Evolutionary conservation across 2,888 invertebrate species (phyloP), one percentile per base, ranked within the genome.

Genomic region (Ormyrus thymus): DNA sequence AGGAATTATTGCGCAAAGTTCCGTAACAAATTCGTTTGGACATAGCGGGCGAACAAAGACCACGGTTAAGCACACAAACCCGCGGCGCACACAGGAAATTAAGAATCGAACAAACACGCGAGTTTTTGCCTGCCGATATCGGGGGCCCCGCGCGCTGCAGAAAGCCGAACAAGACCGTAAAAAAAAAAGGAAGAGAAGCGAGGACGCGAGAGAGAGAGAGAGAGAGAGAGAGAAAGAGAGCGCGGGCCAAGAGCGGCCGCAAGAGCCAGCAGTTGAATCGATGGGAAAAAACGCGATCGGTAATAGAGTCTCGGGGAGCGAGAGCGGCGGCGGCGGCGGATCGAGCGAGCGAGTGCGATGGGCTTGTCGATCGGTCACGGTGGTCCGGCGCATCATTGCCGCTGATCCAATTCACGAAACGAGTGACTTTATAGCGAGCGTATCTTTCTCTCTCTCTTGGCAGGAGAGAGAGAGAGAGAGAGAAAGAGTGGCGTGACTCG

Each of bases 301-400:
- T 72, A 72, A 72, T 77, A 72, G 72, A 70, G 77, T 77, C 66
- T 51, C 59, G 45, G 51, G 13, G 15, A 0, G n/a, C n/a, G n/a
- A n/a, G n/a, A n/a, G n/a, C n/a, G 43, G 59, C 15, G 59, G 59
- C 7, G 59, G 56, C 7, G 56, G 56, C 8, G 13, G 15, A 6
- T 29, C 29, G 50, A 70, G 70, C n/a, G 70, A 43, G 58, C 48
- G 70, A 70, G 58, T 68, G 58, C 50, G 70, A 59, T 70, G 70
- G 61, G 43, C 46, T 50, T 48, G 48, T 65, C 50, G 68, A 68
- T 78, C 78, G 73, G 78, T 78, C 78, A 78, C 73, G 78, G 78
- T 78, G 78, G 78, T 78, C 78, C 68, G 62, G 73, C 68, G 68
- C 78, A 73, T 78, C 78, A 78, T 78, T 73, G 72, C 72, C 70